phyloP scores from a whole-genome alignment of 23 tunicate species.

The Styela plicata region DNA sequence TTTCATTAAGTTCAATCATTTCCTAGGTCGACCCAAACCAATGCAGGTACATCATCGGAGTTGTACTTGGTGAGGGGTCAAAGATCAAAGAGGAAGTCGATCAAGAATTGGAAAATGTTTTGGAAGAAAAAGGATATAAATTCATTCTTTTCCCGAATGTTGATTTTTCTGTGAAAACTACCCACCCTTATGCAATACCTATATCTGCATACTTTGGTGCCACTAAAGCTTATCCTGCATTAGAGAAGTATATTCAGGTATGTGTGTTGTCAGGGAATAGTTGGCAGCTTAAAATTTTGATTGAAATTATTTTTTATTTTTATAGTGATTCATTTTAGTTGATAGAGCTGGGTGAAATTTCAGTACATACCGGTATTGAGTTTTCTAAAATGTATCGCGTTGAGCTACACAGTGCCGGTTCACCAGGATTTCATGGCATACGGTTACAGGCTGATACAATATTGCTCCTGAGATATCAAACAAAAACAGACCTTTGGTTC shows the following conservation, averaged over 20 bases:
- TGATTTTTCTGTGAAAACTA: constrained; percentile 56
- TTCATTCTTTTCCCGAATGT: constrained; percentile 39
- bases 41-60: constrained; percentile 41
- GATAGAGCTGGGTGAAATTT: too few species aligned
- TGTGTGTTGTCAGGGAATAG: background rate
- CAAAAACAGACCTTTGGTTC: too few species aligned
- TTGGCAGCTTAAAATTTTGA: too few species aligned
- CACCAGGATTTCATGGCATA: too few species aligned
- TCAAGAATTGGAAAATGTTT: constrained; percentile 11
- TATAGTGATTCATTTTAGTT: too few species aligned
- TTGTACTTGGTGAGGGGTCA: constrained; percentile 41
- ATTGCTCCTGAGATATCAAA: too few species aligned
- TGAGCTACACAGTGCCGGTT: too few species aligned
- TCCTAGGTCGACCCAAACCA: background rate
- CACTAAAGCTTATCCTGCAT: constrained; percentile 61
- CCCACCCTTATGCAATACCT: constrained; percentile 39
- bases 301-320: too few species aligned
- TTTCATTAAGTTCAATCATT: background rate
- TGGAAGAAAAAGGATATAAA: constrained; percentile 33
- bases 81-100: constrained; percentile 33
- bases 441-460: too few species aligned
- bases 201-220: constrained; percentile 51
- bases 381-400: too few species aligned
- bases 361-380: too few species aligned
- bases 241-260: constrained; percentile 41